phyloP scores from a whole-genome alignment of 2,888 invertebrate species.

The Meliscaeva auricollis region DNA sequence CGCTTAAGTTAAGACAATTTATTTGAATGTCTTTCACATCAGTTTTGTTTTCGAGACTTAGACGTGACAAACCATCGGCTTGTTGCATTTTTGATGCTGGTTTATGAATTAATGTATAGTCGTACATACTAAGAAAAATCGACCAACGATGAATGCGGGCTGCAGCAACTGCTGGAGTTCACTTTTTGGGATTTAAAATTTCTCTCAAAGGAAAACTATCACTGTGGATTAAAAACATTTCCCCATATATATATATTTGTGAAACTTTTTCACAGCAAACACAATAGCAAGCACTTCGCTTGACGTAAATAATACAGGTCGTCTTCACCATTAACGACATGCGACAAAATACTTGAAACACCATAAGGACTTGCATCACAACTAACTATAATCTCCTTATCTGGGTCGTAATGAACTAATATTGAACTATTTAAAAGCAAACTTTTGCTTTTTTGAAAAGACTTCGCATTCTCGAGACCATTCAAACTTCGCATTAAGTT shows the following conservation, averaged over 20 bases:
- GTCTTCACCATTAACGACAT: neutral
- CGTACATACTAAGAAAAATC: slow-evolving; percentile 15
- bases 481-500: neutral
- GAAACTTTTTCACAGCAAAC: neutral
- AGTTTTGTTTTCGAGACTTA: slow-evolving; percentile 1
- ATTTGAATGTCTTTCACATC: neutral
- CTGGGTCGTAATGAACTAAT: slow-evolving; percentile 9
- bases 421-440: slow-evolving; percentile 5
- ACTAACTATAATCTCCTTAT: slow-evolving; percentile 5
- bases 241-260: slow-evolving; percentile 14
- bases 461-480: neutral
- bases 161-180: slow-evolving; percentile 2
- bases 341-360: neutral
- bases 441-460: slow-evolving; percentile 1
- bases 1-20: slow-evolving; percentile 5
- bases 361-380: slow-evolving; percentile 3
- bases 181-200: slow-evolving; percentile 7
- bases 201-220: slow-evolving; percentile 9
- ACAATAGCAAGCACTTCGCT: neutral
- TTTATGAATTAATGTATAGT: slow-evolving; percentile 6
- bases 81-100: slow-evolving; percentile 16
- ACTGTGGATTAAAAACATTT: slow-evolving; percentile 8
- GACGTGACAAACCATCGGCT: slow-evolving; percentile 3
- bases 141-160: slow-evolving; percentile 20
- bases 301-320: neutral